These are phyloP conservation scores for Psittacula cyanocephala DNA, from an alignment of 2,113 vertebrate genomes.

Conservation along the genomic window DNA sequence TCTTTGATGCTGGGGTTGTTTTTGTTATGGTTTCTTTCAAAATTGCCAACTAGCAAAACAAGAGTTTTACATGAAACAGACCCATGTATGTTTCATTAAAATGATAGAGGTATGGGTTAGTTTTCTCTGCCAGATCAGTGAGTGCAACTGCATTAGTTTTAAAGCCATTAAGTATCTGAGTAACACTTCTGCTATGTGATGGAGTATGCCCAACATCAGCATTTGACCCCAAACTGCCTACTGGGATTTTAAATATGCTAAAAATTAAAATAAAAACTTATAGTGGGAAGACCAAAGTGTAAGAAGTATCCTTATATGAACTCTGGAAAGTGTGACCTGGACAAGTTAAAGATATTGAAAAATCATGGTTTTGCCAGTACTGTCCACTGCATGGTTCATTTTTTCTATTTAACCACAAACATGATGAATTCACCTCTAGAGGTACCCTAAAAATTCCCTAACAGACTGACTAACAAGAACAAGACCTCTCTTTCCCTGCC, in stretches of 20 bases:
- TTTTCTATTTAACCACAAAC: no score
- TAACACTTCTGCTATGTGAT: fast-evolving
- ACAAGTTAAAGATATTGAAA: not conserved
- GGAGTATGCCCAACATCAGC: fast-evolving
- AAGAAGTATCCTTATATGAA: not conserved
- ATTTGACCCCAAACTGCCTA: no score
- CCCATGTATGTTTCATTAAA: not conserved
- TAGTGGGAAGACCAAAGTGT: not conserved
- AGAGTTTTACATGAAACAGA: not conserved
- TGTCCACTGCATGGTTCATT: not conserved
- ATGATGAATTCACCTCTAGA: not conserved
- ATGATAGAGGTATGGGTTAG: not conserved
- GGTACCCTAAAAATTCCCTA: not conserved
- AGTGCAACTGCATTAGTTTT: not conserved
- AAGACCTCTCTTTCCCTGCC: not conserved
- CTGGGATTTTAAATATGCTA: no score
- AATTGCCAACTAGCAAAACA: not conserved
- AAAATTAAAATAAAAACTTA: not conserved
- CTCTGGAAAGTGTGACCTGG: not conserved
- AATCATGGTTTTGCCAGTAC: not conserved
- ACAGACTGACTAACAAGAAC: not conserved
- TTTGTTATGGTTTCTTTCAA: not conserved
- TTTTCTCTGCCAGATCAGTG: not conserved
- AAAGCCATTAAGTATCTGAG: fast-evolving
- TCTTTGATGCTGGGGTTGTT: not conserved